Base-by-base conservation (phyloP, 2,113 vertebrate species). In the Falcunculus frontatus region DNA sequence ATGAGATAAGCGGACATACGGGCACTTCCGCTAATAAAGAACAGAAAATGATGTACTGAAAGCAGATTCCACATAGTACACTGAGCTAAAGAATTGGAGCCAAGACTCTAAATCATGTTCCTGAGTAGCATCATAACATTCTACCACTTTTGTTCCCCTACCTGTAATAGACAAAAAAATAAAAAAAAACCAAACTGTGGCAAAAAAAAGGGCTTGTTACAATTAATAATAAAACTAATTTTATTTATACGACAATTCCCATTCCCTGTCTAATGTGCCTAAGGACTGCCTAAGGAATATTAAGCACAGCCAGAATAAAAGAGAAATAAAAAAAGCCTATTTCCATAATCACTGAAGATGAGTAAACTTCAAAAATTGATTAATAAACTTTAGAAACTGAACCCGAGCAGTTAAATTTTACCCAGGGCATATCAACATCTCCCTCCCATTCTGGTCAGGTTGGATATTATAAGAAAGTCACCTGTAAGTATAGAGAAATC, bases 1-100 rank as follows among this genome's bases (percentile, higher is more conserved):
- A 57, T 27, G 21, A 80, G 5, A 7, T 68, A 44, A 55, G 22
- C 53, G 17, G 37, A 60, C 6, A 44, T n/a, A 49, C 0, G 0
- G 17, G 15, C 16, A 20, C 13, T 50, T 82, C 13, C 3, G 37
- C 32, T 35, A 67, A 30, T 25, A 64, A 7, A 14, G 11, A 82
- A 50, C 8, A 82, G 21, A 87, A 79, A 69, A 53, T 20, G 56
- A 16, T 23, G 7, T 52, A 41, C 29, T 79, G 22, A 83, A 77
- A 87, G 33, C 56, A 74, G 41, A 44, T 60, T 85, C 16, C 27
- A n/a, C 7, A 2, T 9, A 3, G 10, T 73, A 18, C 59, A 35
- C 7, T 41, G 11, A 65, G 6, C 14, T 87, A 56, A 59, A 64
- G 14, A 85, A 44, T 2, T 76, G 12, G 16, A 90, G 19, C 8